Evolutionary conservation across 2,797 vertebrate species (phyloP).

Genomic region (Microtus agrestis): DNA sequence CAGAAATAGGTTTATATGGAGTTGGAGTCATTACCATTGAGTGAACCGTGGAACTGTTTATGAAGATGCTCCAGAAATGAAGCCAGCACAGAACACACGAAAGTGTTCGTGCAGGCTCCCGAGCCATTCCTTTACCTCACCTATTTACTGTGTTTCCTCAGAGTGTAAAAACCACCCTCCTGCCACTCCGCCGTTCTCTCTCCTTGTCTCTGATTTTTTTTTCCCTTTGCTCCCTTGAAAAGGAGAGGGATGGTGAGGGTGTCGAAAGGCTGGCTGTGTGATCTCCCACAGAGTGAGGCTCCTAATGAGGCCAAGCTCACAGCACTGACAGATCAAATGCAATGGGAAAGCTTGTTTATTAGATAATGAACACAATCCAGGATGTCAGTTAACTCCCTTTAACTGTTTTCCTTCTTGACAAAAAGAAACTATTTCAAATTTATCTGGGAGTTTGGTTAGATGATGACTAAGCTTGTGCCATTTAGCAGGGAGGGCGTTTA

Average conservation of each 20-base stretch:
- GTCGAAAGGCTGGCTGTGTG: not conserved
- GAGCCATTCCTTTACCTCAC: constrained; percentile 29
- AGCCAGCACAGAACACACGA: not conserved
- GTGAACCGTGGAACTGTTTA: not conserved
- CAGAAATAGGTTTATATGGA: not conserved
- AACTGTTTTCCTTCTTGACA: constrained; percentile 56
- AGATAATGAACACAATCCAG: not conserved
- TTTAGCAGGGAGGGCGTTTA: not conserved
- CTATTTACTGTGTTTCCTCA: not conserved
- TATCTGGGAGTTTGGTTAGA: constrained; percentile 27
- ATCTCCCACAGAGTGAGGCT: not conserved
- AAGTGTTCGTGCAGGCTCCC: not conserved
- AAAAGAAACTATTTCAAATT: constrained; percentile 21
- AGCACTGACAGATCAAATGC: not conserved
- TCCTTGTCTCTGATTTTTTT: not conserved
- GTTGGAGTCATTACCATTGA: not conserved
- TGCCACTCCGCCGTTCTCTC: not conserved
- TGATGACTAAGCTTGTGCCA: not conserved
- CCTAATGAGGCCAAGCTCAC: not conserved
- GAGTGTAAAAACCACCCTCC: not conserved
- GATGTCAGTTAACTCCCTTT: not conserved
- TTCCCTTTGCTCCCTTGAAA: not conserved
- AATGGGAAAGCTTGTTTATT: not conserved
- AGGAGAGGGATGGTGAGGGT: not conserved
- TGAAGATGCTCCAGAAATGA: constrained; percentile 4